Percentiles rank a stretch among this genome's conserved stretches.
Evolutionary conservation across 1,140 invertebrate genomes (phyloP).

Genomic region (Atta texana): DNA sequence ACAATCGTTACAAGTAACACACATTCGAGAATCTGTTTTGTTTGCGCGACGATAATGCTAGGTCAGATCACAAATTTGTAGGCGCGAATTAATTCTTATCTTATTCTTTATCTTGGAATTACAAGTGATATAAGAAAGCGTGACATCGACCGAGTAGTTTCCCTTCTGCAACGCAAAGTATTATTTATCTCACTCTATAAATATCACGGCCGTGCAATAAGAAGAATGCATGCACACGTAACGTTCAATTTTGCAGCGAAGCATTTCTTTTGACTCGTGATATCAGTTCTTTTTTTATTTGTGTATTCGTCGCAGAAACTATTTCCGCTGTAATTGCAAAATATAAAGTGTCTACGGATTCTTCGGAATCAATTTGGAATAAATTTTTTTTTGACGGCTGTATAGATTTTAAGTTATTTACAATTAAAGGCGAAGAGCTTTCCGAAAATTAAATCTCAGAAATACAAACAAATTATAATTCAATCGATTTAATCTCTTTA

Average conservation of each 20-base stretch:
- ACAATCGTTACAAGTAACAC: conserved; percentile 2
- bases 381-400: background rate
- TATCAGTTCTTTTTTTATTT: background rate
- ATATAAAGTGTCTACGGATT: background rate
- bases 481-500: background rate
- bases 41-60: conserved; percentile 19
- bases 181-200: conserved; percentile 14
- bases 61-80: background rate
- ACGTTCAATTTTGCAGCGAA: conserved; percentile 17
- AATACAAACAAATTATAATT: conserved; percentile 6
- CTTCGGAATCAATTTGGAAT: background rate
- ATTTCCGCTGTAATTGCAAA: conserved; percentile 33
- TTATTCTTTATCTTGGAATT: conserved; percentile 46
- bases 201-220: conserved; percentile 3
- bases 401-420: background rate
- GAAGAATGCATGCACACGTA: conserved; percentile 3
- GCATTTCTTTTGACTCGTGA: conserved; percentile 22
- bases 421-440: background rate
- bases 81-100: conserved; percentile 33
- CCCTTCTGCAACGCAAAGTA: background rate
- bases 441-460: background rate
- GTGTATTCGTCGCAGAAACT: background rate
- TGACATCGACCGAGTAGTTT: conserved; percentile 30
- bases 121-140: conserved; percentile 23
- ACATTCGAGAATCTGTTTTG: background rate